phyloP scores from a whole-genome alignment of 35 echinoderm and acorn worm genomes.

The Ptychodera flava region DNA sequence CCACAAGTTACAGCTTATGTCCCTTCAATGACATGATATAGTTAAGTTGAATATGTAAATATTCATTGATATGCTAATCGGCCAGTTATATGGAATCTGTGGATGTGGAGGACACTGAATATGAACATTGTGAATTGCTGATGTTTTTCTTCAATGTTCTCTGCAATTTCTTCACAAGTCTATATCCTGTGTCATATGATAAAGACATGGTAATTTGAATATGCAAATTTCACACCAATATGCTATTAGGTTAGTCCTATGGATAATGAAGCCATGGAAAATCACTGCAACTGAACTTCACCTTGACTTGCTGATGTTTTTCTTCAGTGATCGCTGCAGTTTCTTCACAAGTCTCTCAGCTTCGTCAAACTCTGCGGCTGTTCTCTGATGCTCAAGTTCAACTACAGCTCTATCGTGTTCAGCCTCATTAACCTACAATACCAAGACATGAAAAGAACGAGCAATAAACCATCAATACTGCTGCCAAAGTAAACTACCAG shows the following conservation, averaged over 20 bases:
- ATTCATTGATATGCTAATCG: too few species aligned
- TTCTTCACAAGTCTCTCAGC: conserved; percentile 59
- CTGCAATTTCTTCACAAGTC: conserved; percentile 53
- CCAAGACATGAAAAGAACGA: not conserved
- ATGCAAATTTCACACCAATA: too few species aligned
- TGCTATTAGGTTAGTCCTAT: too few species aligned
- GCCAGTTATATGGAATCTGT: too few species aligned
- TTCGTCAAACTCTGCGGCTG: conserved; percentile 42
- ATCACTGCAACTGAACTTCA: too few species aligned
- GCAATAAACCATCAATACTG: not conserved
- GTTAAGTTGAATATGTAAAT: too few species aligned
- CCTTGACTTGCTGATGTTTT: conserved; percentile 86
- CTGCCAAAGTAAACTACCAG: too few species aligned
- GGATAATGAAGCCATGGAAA: too few species aligned
- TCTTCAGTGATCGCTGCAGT: conserved; percentile 45
- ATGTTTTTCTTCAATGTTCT: conserved; percentile 55
- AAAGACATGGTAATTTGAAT: too few species aligned
- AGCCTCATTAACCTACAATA: conserved; percentile 69
- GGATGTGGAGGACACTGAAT: too few species aligned
- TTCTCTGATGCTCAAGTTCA: conserved; percentile 55
- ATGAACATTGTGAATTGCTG: conserved; percentile 70
- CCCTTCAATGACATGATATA: too few species aligned
- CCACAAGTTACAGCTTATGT: too few species aligned
- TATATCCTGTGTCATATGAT: conserved; percentile 39
- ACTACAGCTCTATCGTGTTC: conserved; percentile 59